phyloP scores from a whole-genome alignment of 2,113 vertebrate species.

The Cochlearius cochlearius region DNA sequence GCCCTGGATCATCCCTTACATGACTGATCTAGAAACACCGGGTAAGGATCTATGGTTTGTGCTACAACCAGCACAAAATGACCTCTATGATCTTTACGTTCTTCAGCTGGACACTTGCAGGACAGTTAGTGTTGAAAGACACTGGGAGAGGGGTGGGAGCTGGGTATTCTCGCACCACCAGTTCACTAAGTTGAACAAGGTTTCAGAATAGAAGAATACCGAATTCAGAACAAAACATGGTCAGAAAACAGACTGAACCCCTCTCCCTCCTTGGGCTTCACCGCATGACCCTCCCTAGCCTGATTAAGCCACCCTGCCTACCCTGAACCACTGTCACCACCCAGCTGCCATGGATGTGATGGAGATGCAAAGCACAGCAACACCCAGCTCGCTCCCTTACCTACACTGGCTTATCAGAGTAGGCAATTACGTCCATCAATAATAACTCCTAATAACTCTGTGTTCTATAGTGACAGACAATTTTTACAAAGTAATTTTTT shows the following conservation, averaged over 20 bases:
- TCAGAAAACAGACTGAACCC: neutral
- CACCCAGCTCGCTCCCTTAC: neutral
- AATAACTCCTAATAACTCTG: neutral
- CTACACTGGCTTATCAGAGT: neutral
- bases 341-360: neutral
- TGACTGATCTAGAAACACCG: neutral
- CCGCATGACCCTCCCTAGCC: neutral
- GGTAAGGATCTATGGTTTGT: neutral
- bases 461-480: neutral
- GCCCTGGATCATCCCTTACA: neutral
- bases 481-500: neutral
- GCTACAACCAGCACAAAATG: neutral
- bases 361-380: neutral
- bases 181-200: neutral
- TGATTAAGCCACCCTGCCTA: neutral
- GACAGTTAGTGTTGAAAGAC: neutral
- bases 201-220: neutral
- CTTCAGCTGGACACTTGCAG: neutral
- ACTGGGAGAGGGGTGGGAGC: neutral
- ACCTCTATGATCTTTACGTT: neutral
- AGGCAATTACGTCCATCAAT: neutral
- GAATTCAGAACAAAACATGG: neutral
- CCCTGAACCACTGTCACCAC: neutral
- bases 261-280: neutral
- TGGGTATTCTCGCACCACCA: neutral